phyloP scores from a whole-genome alignment of 2,888 invertebrate species.

The Coenonympha glycerion region DNA sequence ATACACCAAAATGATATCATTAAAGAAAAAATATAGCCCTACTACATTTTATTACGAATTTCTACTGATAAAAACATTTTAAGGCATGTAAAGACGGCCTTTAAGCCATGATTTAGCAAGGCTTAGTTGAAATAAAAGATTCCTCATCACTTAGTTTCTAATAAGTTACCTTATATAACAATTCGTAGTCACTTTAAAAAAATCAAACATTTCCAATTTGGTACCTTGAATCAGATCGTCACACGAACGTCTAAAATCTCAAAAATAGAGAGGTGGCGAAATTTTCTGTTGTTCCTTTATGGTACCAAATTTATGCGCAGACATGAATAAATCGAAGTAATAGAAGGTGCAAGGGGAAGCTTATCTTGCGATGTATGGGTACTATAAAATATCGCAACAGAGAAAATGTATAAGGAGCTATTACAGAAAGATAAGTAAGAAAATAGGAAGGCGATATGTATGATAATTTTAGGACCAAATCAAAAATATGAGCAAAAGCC shows the following conservation, averaged over 20 bases:
- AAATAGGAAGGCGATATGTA: constrained; percentile 13
- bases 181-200: neutral
- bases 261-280: constrained; percentile 9
- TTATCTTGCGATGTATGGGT: constrained; percentile 64
- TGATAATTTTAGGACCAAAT: constrained; percentile 10
- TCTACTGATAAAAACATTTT: too few species aligned
- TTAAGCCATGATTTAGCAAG: too few species aligned
- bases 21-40: too few species aligned
- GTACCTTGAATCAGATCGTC: neutral
- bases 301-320: constrained; percentile 55
- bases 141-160: too few species aligned
- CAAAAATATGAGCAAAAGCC: neutral
- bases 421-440: constrained; percentile 13
- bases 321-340: constrained; percentile 70
- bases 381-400: constrained; percentile 58
- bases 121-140: too few species aligned
- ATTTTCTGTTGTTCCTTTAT: constrained; percentile 41
- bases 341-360: constrained; percentile 52
- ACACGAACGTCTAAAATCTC: neutral
- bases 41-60: too few species aligned
- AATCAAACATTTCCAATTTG: too few species aligned
- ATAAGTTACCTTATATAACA: too few species aligned
- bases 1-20: too few species aligned
- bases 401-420: constrained; percentile 36
- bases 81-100: too few species aligned